These are phyloP conservation scores for Schizopygopsis malacanthus DNA, from an alignment of 2,797 vertebrate genomes.

Conservation along the genomic window DNA sequence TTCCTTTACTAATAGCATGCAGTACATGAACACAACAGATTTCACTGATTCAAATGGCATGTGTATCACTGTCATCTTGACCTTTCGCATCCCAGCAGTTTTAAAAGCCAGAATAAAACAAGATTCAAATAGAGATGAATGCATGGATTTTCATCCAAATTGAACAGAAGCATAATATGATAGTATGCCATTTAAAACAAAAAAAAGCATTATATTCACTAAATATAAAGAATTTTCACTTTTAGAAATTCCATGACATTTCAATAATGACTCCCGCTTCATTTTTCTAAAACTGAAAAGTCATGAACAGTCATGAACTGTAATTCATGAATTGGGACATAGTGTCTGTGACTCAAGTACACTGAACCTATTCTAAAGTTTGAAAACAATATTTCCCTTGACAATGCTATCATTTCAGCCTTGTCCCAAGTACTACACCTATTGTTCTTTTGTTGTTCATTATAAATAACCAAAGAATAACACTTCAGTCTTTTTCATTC, in stretches of 20 bases:
- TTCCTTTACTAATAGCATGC: no score
- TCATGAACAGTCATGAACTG: background rate
- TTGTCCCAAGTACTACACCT: background rate
- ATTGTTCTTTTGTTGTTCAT: conserved; percentile 9
- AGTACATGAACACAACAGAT: background rate
- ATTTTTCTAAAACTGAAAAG: background rate
- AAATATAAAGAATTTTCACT: background rate
- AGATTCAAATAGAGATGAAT: background rate
- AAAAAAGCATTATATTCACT: background rate
- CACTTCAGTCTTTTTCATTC: conserved; percentile 10
- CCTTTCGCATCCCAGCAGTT: background rate
- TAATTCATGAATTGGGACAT: background rate
- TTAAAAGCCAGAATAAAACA: background rate
- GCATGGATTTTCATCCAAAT: background rate
- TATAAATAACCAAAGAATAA: conserved; percentile 1
- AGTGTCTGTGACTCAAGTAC: background rate
- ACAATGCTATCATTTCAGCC: background rate
- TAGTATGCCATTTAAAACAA: background rate
- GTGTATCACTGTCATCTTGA: background rate
- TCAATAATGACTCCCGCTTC: background rate
- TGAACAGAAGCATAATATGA: background rate
- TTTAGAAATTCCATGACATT: background rate
- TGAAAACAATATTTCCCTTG: background rate
- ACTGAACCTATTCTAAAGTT: background rate
- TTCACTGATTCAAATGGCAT: background rate